Evolutionary conservation across 2,888 invertebrate genomes (phyloP).

Genomic region (Sarcophaga variegata): DNA sequence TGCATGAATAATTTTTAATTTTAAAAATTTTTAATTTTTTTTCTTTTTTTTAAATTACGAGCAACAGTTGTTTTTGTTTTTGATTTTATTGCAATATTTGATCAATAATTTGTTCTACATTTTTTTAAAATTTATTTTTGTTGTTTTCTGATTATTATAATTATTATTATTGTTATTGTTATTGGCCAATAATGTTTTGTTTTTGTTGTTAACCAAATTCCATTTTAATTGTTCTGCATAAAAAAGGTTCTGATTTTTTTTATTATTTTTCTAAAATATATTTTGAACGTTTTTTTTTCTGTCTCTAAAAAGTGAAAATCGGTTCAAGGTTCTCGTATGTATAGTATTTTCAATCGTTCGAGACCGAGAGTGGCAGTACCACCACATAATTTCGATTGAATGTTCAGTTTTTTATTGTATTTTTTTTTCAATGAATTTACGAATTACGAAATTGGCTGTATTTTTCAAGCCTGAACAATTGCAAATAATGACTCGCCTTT

Average conservation of each 20-base stretch:
- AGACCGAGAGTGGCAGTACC: no score
- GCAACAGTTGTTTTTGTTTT: no score
- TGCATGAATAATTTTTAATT: no score
- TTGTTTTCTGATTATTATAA: background rate
- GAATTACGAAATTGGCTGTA: background rate
- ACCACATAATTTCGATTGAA: no score
- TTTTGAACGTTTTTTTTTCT: background rate
- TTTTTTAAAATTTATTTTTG: background rate
- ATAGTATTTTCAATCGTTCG: background rate
- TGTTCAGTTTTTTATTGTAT: background rate
- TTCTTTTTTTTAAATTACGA: no score
- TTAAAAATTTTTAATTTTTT: no score
- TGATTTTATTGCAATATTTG: no score
- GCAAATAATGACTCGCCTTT: constrained; percentile 52
- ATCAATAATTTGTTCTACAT: no score
- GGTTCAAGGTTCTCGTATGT: constrained; percentile 52
- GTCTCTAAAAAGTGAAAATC: constrained; percentile 56
- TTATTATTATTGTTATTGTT: background rate
- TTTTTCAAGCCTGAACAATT: constrained; percentile 22
- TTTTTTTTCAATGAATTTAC: background rate
- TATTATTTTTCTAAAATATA: no score
- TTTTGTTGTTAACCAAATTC: background rate
- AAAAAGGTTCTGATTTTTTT: background rate
- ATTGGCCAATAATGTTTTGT: background rate
- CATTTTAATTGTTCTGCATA: background rate